A percentile compares a stretch with the other conserved stretches of the same genome.
These are phyloP conservation scores for Leptodactylus fallax DNA, from an alignment of 2,797 vertebrate species.

Conservation along the genomic window DNA sequence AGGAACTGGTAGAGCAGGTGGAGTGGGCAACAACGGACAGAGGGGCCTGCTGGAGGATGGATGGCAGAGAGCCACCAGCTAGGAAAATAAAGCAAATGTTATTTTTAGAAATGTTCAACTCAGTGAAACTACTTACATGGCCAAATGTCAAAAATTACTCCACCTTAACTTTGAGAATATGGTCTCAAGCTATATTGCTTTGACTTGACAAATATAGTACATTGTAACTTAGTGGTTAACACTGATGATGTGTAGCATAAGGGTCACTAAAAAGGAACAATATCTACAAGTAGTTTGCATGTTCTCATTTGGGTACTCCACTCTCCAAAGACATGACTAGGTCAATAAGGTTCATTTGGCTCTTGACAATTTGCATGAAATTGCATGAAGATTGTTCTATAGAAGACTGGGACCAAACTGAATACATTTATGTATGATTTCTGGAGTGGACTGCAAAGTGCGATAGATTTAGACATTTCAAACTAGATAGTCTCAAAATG, in stretches of 20 bases:
- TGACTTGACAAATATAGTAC: background rate
- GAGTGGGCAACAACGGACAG: conserved; percentile 80
- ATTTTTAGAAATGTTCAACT: background rate
- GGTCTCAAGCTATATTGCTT: background rate
- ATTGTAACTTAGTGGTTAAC: too few relatives aligned
- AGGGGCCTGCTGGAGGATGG: conserved; percentile 84
- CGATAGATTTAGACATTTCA: background rate
- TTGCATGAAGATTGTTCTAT: background rate
- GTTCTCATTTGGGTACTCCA: background rate
- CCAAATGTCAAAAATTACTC: background rate
- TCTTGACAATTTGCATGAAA: too few relatives aligned
- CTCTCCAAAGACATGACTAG: background rate
- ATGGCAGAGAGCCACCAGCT: conserved; percentile 82
- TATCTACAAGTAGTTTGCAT: background rate
- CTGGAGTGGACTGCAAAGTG: background rate
- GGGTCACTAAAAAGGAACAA: background rate
- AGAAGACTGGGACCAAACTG: background rate
- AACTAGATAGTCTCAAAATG: too few relatives aligned
- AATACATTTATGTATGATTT: background rate
- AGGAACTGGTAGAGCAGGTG: conserved; percentile 78
- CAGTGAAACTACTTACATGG: background rate
- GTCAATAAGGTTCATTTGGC: too few relatives aligned
- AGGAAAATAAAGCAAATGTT: conserved; percentile 27
- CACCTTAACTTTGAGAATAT: background rate
- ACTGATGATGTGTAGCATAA: too few relatives aligned